A percentile compares a stretch with the other conserved stretches of the same genome.
These are phyloP conservation scores for Synanceia verrucosa DNA, from an alignment of 2,797 vertebrate genomes.

Conservation along the genomic window DNA sequence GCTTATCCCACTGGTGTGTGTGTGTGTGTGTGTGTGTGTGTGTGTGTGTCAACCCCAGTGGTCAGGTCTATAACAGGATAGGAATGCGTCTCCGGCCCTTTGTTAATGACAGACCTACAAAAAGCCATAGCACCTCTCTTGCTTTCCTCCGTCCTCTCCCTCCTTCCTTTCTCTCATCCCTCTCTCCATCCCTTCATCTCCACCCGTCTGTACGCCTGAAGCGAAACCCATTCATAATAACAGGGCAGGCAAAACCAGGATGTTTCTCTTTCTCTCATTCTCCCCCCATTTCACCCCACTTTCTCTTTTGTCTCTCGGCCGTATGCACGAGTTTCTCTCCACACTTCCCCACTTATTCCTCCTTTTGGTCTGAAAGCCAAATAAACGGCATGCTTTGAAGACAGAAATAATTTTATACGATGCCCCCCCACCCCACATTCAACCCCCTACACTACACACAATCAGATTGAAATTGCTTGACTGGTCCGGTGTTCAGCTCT, in stretches of 20 bases:
- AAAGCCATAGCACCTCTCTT: slow-evolving; percentile 83
- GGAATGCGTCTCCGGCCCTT: slow-evolving; percentile 82
- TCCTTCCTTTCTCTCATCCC: slow-evolving; percentile 45
- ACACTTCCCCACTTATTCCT: slow-evolving; percentile 19
- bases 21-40: slow-evolving; percentile 50
- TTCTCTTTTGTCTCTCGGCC: slow-evolving; percentile 54
- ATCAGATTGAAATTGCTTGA: slow-evolving; percentile 71
- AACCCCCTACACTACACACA: slow-evolving; percentile 43
- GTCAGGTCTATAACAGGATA: slow-evolving; percentile 82
- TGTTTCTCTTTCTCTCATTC: slow-evolving; percentile 69
- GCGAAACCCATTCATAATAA: slow-evolving; percentile 70
- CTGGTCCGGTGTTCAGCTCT: slow-evolving; percentile 73
- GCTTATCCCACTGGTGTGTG: slow-evolving; percentile 33
- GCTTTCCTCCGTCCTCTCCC: slow-evolving; percentile 55
- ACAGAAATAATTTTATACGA: slow-evolving; percentile 74
- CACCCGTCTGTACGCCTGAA: slow-evolving; percentile 45
- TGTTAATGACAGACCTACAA: slow-evolving; percentile 85
- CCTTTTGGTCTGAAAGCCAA: slow-evolving; percentile 63
- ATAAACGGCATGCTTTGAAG: slow-evolving; percentile 76
- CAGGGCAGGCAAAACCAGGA: slow-evolving; percentile 67
- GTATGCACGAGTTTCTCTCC: slow-evolving; percentile 26
- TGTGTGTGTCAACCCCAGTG: slow-evolving; percentile 73
- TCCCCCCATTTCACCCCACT: slow-evolving; percentile 49
- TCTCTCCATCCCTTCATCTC: slow-evolving; percentile 52
- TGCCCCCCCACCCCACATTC: slow-evolving; percentile 14